A percentile compares a stretch with the other conserved stretches of the same genome.
Evolutionary conservation across 2,888 invertebrate genomes (phyloP).

Genomic region (Tethea ocularis): DNA sequence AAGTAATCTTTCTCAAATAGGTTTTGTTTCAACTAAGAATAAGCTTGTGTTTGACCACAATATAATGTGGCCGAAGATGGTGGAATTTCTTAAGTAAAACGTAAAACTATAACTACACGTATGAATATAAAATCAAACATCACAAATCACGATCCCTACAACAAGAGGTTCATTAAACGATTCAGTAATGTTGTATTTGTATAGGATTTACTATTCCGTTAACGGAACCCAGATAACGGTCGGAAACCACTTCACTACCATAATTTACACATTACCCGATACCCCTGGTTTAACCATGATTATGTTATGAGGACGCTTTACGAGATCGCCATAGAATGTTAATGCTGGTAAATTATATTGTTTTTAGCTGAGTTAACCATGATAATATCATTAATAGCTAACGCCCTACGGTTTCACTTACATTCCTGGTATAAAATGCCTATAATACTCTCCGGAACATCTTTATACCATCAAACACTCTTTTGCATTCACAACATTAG

Average conservation of each 20-base stretch:
- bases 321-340: neutral
- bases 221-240: slow-evolving; percentile 17
- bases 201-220: slow-evolving; percentile 34
- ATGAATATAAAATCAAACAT: slow-evolving; percentile 8
- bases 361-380: neutral
- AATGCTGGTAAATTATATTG: neutral
- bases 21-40: too few species aligned
- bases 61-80: too few species aligned
- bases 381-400: too few species aligned
- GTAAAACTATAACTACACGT: neutral
- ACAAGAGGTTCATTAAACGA: slow-evolving; percentile 23
- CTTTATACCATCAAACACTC: too few species aligned
- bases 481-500: too few species aligned
- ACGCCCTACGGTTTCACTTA: too few species aligned
- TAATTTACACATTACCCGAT: slow-evolving; percentile 10
- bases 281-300: slow-evolving; percentile 9
- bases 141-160: slow-evolving; percentile 24
- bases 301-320: slow-evolving; percentile 5
- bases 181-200: slow-evolving; percentile 35
- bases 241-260: slow-evolving; percentile 6
- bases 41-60: too few species aligned
- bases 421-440: too few species aligned
- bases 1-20: too few species aligned
- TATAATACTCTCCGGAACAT: too few species aligned
- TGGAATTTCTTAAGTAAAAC: too few species aligned